Evolutionary conservation across 2,888 invertebrate genomes (phyloP).

Genomic region (Horisme vitalbata): DNA sequence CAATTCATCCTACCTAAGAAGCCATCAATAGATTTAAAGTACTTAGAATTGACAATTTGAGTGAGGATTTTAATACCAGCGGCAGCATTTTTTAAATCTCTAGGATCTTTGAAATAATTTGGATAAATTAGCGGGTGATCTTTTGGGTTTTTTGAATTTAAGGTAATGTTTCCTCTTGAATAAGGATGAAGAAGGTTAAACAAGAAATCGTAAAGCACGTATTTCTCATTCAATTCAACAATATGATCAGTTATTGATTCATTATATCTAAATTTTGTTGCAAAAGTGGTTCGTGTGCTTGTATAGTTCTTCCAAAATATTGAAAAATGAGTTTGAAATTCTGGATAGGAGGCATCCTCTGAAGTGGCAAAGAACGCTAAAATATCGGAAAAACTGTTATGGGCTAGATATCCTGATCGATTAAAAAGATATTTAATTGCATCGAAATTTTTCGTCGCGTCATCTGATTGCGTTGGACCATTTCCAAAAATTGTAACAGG

Average conservation of each 20-base stretch:
- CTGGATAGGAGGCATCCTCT: conserved; percentile 49
- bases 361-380: conserved; percentile 45
- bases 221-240: conserved; percentile 43
- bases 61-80: conserved; percentile 52
- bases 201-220: conserved; percentile 52
- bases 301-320: conserved; percentile 52
- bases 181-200: conserved; percentile 71
- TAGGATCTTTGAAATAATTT: conserved; percentile 83
- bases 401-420: conserved; percentile 73
- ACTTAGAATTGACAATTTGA: conserved; percentile 46
- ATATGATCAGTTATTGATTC: conserved; percentile 38
- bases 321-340: conserved; percentile 51
- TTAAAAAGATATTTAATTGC: conserved; percentile 73
- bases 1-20: conserved; percentile 47
- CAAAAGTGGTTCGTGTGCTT: background rate
- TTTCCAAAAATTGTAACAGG: conserved; percentile 59
- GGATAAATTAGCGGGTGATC: conserved; percentile 84
- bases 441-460: conserved; percentile 48
- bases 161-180: conserved; percentile 78
- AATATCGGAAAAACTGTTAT: conserved; percentile 81
- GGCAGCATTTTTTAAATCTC: conserved; percentile 70
- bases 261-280: conserved; percentile 40
- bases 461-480: conserved; percentile 43
- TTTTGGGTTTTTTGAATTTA: conserved; percentile 80
- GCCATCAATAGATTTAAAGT: conserved; percentile 49